A percentile compares a stretch with the other conserved stretches of the same genome.
Conservation (phyloP, 2,797 vertebrate genomes). For the Micromesistius poutassou region DNA sequence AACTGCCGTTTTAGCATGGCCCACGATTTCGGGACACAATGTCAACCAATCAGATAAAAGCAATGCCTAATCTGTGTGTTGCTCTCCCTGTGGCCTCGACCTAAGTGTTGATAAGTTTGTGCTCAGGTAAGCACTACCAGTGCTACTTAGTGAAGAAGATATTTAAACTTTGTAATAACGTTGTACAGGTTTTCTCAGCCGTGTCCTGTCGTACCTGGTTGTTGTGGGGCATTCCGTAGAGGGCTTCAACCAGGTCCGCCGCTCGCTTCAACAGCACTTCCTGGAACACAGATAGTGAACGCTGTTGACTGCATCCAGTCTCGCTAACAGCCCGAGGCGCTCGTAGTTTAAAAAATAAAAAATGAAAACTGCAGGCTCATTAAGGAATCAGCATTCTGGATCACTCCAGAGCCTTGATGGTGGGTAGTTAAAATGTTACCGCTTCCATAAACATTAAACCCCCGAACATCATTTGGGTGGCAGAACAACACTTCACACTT, state of each 20-base stretch:
- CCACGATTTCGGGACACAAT: no score
- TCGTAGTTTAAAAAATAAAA: neutral
- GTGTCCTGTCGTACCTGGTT: constrained; percentile 59
- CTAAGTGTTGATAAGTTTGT: no score
- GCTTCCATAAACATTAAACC: constrained; percentile 12
- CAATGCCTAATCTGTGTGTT: no score
- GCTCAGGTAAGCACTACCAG: no score
- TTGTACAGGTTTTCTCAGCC: no score
- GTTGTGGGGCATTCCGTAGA: constrained; percentile 69
- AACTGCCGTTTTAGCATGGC: no score
- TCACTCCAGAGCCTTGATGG: neutral
- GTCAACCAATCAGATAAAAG: no score
- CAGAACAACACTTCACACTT: neutral
- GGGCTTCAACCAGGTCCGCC: constrained; percentile 66
- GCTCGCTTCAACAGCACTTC: constrained; percentile 55
- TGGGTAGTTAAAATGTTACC: neutral
- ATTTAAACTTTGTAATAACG: no score
- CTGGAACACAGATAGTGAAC: neutral
- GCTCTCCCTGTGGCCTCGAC: no score
- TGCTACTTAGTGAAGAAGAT: no score
- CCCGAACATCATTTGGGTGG: neutral
- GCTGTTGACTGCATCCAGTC: neutral
- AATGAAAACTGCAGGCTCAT: neutral
- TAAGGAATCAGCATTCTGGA: neutral
- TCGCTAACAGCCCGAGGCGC: neutral